Conservation (phyloP, 2,888 invertebrate genomes). For the Galeruca laticollis region DNA sequence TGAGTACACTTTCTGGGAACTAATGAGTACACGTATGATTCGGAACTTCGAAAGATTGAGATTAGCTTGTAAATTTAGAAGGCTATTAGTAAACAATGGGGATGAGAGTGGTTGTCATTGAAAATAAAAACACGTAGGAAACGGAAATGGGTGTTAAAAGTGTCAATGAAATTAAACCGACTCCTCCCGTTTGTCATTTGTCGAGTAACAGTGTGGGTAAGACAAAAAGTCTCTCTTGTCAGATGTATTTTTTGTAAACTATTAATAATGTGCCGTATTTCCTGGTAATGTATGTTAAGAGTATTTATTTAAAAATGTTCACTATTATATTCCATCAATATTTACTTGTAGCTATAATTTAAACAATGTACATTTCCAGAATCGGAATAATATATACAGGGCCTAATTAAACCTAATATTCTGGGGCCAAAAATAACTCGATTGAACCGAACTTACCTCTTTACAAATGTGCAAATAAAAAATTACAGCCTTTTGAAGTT, state of each 20-base stretch:
- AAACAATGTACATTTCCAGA: too few species aligned
- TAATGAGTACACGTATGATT: slow-evolving; percentile 21
- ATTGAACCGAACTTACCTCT: too few species aligned
- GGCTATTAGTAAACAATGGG: slow-evolving; percentile 36
- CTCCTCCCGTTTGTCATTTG: slow-evolving; percentile 16
- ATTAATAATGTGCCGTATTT: slow-evolving; percentile 2
- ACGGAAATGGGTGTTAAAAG: slow-evolving; percentile 38
- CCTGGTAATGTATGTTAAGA: not conserved
- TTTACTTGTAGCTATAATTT: too few species aligned
- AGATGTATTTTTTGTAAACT: slow-evolving; percentile 6
- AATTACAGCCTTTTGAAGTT: too few species aligned
- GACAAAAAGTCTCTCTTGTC: slow-evolving; percentile 20
- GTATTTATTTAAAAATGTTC: not conserved
- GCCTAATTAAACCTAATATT: too few species aligned
- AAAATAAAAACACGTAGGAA: slow-evolving; percentile 33
- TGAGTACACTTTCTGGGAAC: slow-evolving; percentile 29
- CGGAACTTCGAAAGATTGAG: slow-evolving; percentile 29
- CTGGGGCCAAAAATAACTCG: too few species aligned
- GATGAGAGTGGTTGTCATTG: slow-evolving; percentile 17
- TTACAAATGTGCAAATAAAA: too few species aligned
- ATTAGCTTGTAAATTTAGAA: slow-evolving; percentile 29
- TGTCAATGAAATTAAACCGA: slow-evolving; percentile 24
- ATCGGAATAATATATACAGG: too few species aligned
- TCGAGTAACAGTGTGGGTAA: slow-evolving; percentile 9
- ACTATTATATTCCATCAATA: too few species aligned